Evolutionary conservation across 1,140 invertebrate genomes (phyloP).

Genomic region (Diabrotica undecimpunctata): DNA sequence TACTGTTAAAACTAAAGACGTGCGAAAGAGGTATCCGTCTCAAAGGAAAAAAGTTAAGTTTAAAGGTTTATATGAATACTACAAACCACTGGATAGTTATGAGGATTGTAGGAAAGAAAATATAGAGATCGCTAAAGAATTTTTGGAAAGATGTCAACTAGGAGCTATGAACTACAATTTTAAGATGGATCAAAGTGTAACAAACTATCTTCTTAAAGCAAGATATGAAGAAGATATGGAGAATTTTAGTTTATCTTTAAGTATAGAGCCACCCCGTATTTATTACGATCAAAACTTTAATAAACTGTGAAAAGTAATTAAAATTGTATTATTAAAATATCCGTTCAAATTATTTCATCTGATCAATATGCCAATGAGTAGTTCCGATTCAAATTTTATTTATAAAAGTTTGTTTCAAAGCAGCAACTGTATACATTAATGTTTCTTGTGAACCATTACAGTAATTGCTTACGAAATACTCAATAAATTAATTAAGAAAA

Average conservation of each 20-base stretch:
- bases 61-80: conserved; percentile 35
- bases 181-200: conserved; percentile 45
- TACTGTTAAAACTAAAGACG: conserved; percentile 8
- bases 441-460: too few relatives aligned
- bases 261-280: conserved; percentile 42
- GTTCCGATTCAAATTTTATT: too few relatives aligned
- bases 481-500: too few relatives aligned
- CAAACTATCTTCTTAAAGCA: conserved; percentile 51
- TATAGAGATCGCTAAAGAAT: conserved; percentile 38
- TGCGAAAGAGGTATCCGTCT: conserved; percentile 19
- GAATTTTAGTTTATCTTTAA: conserved; percentile 51
- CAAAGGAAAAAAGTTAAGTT: conserved; percentile 24
- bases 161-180: conserved; percentile 46
- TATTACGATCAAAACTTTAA: conserved; percentile 10
- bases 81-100: conserved; percentile 33
- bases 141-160: conserved; percentile 47
- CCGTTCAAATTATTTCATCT: too few relatives aligned
- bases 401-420: too few relatives aligned
- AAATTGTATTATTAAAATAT: too few relatives aligned
- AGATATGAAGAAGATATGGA: conserved; percentile 51
- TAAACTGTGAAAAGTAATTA: background rate
- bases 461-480: too few relatives aligned
- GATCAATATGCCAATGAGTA: too few relatives aligned
- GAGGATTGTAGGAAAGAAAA: conserved; percentile 40
- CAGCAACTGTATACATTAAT: too few relatives aligned